phyloP scores from a whole-genome alignment of 2,797 vertebrate species.

The Bradypodion ventrale region DNA sequence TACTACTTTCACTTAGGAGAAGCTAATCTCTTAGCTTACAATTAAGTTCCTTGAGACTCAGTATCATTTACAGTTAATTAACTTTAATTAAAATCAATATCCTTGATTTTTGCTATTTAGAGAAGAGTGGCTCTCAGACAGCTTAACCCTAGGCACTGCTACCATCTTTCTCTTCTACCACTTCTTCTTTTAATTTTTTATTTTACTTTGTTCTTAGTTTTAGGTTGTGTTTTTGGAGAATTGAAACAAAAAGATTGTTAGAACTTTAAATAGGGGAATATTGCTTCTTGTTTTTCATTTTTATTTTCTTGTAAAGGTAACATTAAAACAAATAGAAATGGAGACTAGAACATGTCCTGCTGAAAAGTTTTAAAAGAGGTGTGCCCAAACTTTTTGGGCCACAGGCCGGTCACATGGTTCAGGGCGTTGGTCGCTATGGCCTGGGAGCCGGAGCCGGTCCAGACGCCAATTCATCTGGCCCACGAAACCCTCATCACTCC shows the following conservation, averaged over 20 bases:
- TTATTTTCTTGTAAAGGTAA: neutral
- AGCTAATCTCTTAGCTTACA: slow-evolving; percentile 11
- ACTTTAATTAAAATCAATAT: slow-evolving; percentile 42
- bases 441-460: too few species aligned
- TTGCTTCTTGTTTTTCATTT: neutral
- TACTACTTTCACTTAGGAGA: slow-evolving; percentile 5
- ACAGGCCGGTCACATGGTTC: too few species aligned
- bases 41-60: slow-evolving; percentile 6
- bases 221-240: neutral
- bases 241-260: neutral
- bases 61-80: slow-evolving; percentile 38
- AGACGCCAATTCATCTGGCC: too few species aligned
- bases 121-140: slow-evolving; percentile 28
- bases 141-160: slow-evolving; percentile 36
- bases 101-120: slow-evolving; percentile 32
- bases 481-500: too few species aligned
- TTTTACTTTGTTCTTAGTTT: neutral
- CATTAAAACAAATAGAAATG: neutral
- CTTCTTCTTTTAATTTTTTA: neutral
- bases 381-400: too few species aligned
- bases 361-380: too few species aligned
- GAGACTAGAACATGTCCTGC: too few species aligned
- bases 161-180: neutral
- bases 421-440: too few species aligned
- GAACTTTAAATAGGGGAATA: neutral